phyloP scores from a whole-genome alignment of 1,140 invertebrate genomes.

The Ceratosolen fusciceps region DNA sequence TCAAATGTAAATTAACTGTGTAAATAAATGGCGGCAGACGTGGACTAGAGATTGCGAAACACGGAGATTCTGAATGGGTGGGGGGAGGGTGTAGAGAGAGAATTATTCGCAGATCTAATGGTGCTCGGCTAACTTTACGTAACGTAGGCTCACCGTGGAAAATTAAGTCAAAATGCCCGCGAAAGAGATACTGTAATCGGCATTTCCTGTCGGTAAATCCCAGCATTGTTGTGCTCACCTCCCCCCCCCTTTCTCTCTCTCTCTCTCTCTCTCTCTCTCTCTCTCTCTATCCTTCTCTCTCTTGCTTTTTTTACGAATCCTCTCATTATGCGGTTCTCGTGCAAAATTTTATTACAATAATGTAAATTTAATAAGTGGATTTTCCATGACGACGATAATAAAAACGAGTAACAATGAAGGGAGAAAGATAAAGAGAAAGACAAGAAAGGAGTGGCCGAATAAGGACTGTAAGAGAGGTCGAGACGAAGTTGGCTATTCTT shows the following conservation, averaged over 20 bases:
- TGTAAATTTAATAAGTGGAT: conserved; percentile 33
- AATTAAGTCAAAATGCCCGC: background rate
- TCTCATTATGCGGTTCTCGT: background rate
- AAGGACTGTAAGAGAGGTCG: background rate
- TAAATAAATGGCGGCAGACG: conserved; percentile 1
- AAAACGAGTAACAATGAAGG: background rate
- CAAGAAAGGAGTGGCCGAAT: background rate
- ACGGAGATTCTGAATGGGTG: too few relatives aligned
- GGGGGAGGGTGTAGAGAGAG: background rate
- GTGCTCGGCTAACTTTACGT: conserved; percentile 37
- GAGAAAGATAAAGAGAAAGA: background rate
- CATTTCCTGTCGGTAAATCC: conserved; percentile 30
- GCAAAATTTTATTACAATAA: conserved; percentile 36
- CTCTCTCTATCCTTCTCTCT: too few relatives aligned
- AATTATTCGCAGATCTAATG: conserved; percentile 24
- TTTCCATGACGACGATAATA: conserved; percentile 17
- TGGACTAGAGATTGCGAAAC: too few relatives aligned
- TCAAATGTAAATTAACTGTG: conserved; percentile 33
- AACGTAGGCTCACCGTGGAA: background rate
- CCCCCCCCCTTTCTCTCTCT: background rate
- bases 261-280: background rate
- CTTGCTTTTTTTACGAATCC: too few relatives aligned
- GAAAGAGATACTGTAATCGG: background rate
- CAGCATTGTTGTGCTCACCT: background rate
- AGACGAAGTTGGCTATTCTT: conserved; percentile 1